These are phyloP conservation scores for Coronaproctus castanopsis DNA, from an alignment of 2,888 invertebrate genomes.

Conservation along the genomic window DNA sequence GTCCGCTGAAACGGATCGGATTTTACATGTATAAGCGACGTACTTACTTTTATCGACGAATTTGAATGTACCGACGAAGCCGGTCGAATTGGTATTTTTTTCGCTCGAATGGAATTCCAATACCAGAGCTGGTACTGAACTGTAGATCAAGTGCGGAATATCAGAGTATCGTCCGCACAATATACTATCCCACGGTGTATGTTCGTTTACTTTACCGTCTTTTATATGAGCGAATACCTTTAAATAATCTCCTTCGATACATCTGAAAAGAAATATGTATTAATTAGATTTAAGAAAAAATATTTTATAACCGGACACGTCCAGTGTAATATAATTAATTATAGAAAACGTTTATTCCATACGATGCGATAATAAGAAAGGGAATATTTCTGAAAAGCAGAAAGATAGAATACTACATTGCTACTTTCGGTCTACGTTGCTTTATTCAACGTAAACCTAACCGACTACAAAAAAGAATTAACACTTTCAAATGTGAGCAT, in stretches of 20 bases:
- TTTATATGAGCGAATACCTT: constrained; percentile 59
- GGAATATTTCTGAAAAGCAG: no score
- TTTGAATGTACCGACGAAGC: constrained; percentile 53
- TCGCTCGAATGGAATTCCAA: constrained; percentile 48
- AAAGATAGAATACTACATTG: no score
- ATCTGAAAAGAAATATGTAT: constrained; percentile 44
- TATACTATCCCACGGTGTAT: constrained; percentile 49
- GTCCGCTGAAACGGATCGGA: no score
- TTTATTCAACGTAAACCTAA: no score
- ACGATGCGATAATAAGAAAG: no score
- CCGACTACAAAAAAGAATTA: no score
- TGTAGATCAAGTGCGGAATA: constrained; percentile 50
- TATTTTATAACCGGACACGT: background rate
- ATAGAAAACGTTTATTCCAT: no score
- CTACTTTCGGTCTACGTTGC: no score
- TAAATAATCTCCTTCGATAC: constrained; percentile 50
- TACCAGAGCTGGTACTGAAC: constrained; percentile 49
- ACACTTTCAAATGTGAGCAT: no score
- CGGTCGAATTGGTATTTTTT: constrained; percentile 36
- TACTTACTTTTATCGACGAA: constrained; percentile 58
- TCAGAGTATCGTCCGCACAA: constrained; percentile 48
- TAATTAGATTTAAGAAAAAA: background rate
- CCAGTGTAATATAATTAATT: background rate
- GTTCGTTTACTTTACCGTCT: constrained; percentile 47
- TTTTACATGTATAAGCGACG: no score